These are phyloP conservation scores for Meandrina meandrites DNA, from an alignment of 92 coral and sea anemone genomes.

Conservation along the genomic window DNA sequence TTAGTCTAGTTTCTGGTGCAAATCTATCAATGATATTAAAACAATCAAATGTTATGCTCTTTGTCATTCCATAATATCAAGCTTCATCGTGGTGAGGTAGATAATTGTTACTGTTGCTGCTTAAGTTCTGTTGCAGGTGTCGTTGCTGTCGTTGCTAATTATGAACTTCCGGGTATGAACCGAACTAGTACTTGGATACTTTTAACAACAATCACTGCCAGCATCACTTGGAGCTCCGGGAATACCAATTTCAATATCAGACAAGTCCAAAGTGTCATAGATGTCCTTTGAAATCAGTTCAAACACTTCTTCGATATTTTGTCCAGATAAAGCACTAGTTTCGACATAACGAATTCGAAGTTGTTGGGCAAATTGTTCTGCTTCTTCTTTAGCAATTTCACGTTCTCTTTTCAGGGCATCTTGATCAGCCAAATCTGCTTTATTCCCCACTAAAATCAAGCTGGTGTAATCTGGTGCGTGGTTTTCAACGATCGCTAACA, in stretches of 20 bases:
- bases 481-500: background rate
- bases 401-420: background rate
- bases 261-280: slow-evolving; percentile 1
- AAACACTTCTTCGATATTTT: slow-evolving; percentile 3
- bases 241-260: background rate
- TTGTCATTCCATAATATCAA: no score
- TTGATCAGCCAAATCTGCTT: background rate
- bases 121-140: background rate
- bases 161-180: no score
- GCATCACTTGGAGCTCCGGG: background rate
- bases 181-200: no score
- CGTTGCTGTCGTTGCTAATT: background rate
- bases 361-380: background rate
- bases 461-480: background rate
- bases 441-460: slow-evolving; percentile 7
- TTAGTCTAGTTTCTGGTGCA: no score
- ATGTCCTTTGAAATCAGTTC: background rate
- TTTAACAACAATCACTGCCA: no score
- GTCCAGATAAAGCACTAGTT: background rate
- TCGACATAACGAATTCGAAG: background rate
- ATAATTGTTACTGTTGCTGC: background rate
- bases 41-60: no score
- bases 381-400: background rate
- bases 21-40: no score
- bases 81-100: no score